These are phyloP conservation scores for Conops quadrifasciatus DNA, from an alignment of 2,888 invertebrate genomes.

Conservation along the genomic window DNA sequence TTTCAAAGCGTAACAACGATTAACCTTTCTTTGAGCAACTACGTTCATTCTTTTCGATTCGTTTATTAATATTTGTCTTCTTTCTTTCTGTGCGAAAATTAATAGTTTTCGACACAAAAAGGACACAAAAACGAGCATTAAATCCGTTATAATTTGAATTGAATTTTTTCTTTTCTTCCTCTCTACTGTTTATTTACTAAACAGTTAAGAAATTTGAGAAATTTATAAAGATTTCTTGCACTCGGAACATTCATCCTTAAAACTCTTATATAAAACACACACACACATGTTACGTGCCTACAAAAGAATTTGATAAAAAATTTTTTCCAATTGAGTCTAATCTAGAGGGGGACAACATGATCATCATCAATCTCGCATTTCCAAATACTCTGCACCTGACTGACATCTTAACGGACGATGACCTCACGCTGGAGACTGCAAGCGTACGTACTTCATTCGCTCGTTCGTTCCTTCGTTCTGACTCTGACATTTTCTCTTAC, in stretches of 20 bases:
- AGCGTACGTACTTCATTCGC: background rate
- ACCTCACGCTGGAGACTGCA: slow-evolving; percentile 5
- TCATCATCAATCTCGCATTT: background rate
- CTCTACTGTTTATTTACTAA: background rate
- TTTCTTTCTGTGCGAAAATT: no score
- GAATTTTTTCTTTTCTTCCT: background rate
- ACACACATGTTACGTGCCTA: background rate
- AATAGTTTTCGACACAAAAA: no score
- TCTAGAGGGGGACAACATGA: no score
- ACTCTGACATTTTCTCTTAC: background rate
- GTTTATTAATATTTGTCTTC: no score
- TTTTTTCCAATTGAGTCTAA: no score
- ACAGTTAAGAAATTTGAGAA: background rate
- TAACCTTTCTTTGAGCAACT: no score
- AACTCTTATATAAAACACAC: background rate
- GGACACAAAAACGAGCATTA: no score
- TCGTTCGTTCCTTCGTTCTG: no score
- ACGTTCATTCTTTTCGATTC: no score
- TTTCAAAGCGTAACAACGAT: no score
- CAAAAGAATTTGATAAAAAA: background rate
- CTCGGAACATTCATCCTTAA: background rate
- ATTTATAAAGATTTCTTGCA: background rate
- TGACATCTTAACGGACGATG: slow-evolving; percentile 6
- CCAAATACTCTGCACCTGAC: background rate
- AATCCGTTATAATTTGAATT: no score